A percentile compares a stretch with the other conserved stretches of the same genome.
These are phyloP conservation scores for Liodrosophila aerea DNA, from an alignment of 2,888 invertebrate genomes.

Conservation along the genomic window DNA sequence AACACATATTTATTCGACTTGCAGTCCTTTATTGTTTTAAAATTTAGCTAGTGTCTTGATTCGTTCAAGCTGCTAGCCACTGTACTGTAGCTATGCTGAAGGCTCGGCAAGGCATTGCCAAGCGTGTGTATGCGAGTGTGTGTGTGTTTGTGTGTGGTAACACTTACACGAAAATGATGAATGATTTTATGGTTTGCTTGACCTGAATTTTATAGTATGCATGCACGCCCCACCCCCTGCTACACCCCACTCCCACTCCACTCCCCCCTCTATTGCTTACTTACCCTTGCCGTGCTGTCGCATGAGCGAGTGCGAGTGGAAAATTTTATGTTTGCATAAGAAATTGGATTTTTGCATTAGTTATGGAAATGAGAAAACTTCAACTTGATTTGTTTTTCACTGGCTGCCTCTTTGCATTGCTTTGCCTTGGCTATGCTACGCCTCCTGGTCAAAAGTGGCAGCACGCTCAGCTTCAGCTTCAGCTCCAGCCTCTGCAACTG, in stretches of 20 bases:
- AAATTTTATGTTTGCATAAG: constrained; percentile 81
- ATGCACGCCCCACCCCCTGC: constrained; percentile 49
- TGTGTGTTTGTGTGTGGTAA: constrained; percentile 60
- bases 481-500: constrained; percentile 67
- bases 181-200: constrained; percentile 81
- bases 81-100: constrained; percentile 36
- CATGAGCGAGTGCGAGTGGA: constrained; percentile 70
- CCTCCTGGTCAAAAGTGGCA: constrained; percentile 59
- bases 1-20: too few species aligned
- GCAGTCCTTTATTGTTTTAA: too few species aligned
- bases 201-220: constrained; percentile 79
- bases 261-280: background rate
- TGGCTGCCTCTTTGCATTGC: constrained; percentile 33
- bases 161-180: constrained; percentile 80
- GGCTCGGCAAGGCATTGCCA: constrained; percentile 54
- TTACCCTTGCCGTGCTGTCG: constrained; percentile 45
- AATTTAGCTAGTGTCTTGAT: too few species aligned
- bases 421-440: constrained; percentile 15
- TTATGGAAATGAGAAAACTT: constrained; percentile 80
- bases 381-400: constrained; percentile 77
- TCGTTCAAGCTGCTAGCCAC: too few species aligned
- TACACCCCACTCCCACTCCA: background rate
- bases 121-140: constrained; percentile 29
- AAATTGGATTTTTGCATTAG: constrained; percentile 82
- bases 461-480: constrained; percentile 45